Base-by-base conservation (phyloP, 92 coral and sea anemone species). In the Micromussa lordhowensis region DNA sequence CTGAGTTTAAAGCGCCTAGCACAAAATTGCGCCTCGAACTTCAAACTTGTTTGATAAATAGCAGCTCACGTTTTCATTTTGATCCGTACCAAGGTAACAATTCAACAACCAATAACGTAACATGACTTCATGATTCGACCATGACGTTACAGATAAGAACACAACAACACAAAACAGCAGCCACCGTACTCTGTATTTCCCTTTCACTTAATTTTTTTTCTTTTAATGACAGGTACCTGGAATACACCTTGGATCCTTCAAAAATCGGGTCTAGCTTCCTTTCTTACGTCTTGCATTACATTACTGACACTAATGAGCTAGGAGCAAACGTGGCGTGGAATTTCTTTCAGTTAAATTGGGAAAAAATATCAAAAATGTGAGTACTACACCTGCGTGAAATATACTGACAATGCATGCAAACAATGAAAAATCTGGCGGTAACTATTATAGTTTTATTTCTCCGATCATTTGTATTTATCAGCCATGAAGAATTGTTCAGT, bases 301-400 rank as follows among this genome's bases (percentile, higher is more conserved):
- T 91, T 71, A 70, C 91, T 49, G 82, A 91, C 77, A 76, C 81
- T 36, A 91, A 91, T 31, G 91, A 91, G 5, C 12, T 82, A 35
- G 94, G 91, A 31, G 66, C 88, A 59, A 80, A 91, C 58, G 77
- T 80, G 1, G 94, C 85, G 26, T 91, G 94, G 94, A 78, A 70
- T 78, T 91, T 91, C 77, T 71, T 91, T 68, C 57, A 69, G 16
- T 61, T 87, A 29, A 91, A 87, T 13, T 91, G 91, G 86, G 88
- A 88, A 13, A 32, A 51, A 21, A 82, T 87, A 31, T 77, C 82
- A 17, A 87, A 83, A 34, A 78, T 84, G 93, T 91, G 57, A 75
- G 82, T 68, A 53, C 48, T 11, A 12, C 31, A 64, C 10, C 16
- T 64, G 2, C 11, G 1, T 66, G 14, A 0, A 12, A 61, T 28